Evolutionary conservation across 2,797 vertebrate species (phyloP).

Genomic region (Otolemur crassicaudatus): DNA sequence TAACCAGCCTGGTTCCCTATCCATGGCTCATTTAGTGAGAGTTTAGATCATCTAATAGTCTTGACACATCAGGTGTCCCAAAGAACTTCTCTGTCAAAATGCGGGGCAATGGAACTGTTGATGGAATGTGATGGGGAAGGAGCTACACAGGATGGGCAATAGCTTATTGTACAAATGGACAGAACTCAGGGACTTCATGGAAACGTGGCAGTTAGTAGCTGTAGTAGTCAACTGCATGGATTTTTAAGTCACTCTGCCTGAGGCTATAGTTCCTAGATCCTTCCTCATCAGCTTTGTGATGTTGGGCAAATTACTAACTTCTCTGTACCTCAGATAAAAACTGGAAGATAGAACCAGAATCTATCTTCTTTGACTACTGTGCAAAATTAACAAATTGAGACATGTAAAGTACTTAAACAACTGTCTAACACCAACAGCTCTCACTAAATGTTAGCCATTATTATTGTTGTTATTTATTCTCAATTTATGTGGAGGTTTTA

Average conservation of each 20-base stretch:
- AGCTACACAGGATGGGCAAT: background rate
- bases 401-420: background rate
- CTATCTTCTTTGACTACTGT: background rate
- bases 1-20: background rate
- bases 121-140: background rate
- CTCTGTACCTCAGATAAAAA: background rate
- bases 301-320: background rate
- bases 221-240: background rate
- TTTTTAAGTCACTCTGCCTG: background rate
- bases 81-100: background rate
- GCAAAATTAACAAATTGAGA: background rate
- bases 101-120: background rate
- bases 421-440: background rate
- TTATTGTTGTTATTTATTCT: background rate
- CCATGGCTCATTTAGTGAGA: background rate
- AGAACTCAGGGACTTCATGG: background rate
- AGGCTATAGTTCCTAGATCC: background rate
- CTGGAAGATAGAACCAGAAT: background rate
- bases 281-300: background rate
- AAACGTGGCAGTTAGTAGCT: background rate
- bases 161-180: background rate
- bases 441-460: background rate
- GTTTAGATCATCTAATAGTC: background rate
- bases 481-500: background rate
- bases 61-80: background rate